Conservation (phyloP, 92 coral and sea anemone genomes). For the Blastomussa wellsi region DNA sequence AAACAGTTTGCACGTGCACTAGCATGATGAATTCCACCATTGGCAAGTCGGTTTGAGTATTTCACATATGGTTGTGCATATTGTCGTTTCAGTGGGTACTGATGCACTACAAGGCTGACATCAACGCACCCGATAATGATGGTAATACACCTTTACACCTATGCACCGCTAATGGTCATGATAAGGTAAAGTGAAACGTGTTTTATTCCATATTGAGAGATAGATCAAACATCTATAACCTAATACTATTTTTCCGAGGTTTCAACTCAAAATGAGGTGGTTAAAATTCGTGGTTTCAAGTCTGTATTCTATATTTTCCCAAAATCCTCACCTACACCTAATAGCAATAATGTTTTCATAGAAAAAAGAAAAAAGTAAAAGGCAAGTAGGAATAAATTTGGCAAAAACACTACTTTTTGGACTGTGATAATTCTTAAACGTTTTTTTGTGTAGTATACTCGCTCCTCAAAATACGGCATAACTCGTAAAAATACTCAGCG, state of each 20-base stretch:
- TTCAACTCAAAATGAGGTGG: neutral
- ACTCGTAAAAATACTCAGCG: no score
- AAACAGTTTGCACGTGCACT: neutral
- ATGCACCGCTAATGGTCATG: conserved; percentile 94
- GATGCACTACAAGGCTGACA: conserved; percentile 92
- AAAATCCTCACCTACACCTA: no score
- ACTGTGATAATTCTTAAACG: no score
- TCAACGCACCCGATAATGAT: conserved; percentile 90
- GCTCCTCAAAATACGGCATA: no score
- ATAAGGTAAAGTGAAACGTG: conserved; percentile 55
- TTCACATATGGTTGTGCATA: neutral
- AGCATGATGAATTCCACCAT: neutral
- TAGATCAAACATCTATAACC: neutral
- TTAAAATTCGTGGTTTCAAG: neutral
- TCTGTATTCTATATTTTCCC: neutral
- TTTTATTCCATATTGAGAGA: neutral
- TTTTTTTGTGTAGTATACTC: no score
- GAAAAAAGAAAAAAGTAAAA: no score
- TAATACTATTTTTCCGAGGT: neutral
- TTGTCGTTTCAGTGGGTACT: conserved; percentile 67
- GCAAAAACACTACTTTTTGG: no score
- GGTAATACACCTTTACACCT: conserved; percentile 93
- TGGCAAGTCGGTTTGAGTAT: neutral
- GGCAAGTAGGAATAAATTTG: no score
- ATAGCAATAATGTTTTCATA: no score